Conservation (phyloP, 2,113 vertebrate genomes). For the Furnarius figulus region DNA sequence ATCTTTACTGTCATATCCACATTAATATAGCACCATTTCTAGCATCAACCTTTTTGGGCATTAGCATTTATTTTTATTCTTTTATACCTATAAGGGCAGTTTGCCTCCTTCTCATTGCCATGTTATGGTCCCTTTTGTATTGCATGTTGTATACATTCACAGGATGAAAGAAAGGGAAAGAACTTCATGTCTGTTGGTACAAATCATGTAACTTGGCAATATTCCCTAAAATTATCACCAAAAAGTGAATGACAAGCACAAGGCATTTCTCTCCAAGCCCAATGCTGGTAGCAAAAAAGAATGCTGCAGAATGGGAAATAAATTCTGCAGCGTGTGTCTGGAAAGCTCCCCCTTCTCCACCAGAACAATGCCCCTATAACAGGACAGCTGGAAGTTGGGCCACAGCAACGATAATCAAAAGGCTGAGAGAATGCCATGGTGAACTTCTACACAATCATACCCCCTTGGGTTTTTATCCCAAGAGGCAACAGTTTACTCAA, state of each 20-base stretch:
- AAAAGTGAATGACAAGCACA: fast-evolving
- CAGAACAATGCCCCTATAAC: background rate
- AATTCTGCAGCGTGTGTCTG: background rate
- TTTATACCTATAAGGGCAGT: background rate
- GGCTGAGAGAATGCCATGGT: background rate
- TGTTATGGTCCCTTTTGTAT: background rate
- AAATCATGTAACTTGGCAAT: background rate
- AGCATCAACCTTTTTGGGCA: background rate
- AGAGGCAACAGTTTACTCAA: background rate
- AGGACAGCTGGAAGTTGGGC: background rate
- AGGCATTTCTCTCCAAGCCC: background rate
- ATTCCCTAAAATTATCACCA: background rate
- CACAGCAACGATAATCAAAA: background rate
- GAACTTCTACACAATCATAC: background rate
- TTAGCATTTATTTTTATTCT: background rate
- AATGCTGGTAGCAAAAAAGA: background rate
- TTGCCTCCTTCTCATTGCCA: background rate
- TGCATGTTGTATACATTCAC: fast-evolving
- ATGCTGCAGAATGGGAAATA: background rate
- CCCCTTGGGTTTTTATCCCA: background rate
- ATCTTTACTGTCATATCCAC: background rate
- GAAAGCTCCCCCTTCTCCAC: background rate
- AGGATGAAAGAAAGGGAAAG: background rate
- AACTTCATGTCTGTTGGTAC: background rate
- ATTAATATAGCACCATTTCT: background rate